A percentile compares a stretch with the other conserved stretches of the same genome.
These are phyloP conservation scores for Poecilus cupreus DNA, from an alignment of 2,888 invertebrate genomes.

Conservation along the genomic window DNA sequence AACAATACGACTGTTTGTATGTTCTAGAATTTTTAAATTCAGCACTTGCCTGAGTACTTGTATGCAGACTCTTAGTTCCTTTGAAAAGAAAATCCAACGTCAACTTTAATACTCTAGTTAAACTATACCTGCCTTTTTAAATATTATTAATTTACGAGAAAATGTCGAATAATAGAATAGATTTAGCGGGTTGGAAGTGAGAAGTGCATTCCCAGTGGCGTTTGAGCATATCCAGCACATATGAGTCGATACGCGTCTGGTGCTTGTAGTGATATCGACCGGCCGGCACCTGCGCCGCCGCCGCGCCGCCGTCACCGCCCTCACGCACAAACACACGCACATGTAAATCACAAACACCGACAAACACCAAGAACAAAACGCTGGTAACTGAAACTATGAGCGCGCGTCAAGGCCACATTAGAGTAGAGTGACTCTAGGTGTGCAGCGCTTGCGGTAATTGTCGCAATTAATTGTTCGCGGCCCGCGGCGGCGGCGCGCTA, in stretches of 20 bases:
- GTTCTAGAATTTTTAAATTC: too few species aligned
- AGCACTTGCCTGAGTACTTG: too few species aligned
- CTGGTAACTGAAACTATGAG: background rate
- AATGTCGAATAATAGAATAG: too few species aligned
- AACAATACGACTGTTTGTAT: too few species aligned
- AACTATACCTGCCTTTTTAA: too few species aligned
- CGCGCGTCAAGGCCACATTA: conserved; percentile 16
- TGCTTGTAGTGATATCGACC: conserved; percentile 8
- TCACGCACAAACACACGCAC: background rate
- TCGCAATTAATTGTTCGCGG: conserved; percentile 64
- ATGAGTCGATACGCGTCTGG: background rate
- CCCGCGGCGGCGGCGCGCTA: conserved; percentile 62
- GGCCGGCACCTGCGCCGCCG: background rate
- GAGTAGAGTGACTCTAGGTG: conserved; percentile 9
- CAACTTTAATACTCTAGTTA: too few species aligned
- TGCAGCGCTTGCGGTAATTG: conserved; percentile 64
- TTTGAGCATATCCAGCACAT: too few species aligned
- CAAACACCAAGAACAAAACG: background rate
- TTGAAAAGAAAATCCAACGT: too few species aligned
- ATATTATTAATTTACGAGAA: too few species aligned
- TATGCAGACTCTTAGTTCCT: too few species aligned
- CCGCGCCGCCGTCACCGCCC: background rate
- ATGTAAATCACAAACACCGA: conserved; percentile 2
- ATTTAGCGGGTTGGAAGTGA: too few species aligned
- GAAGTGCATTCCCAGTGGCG: too few species aligned